Percentiles rank a stretch among this genome's conserved stretches.
Evolutionary conservation across 2,797 vertebrate species (phyloP).

Genomic region (Tiaroga cobitis): DNA sequence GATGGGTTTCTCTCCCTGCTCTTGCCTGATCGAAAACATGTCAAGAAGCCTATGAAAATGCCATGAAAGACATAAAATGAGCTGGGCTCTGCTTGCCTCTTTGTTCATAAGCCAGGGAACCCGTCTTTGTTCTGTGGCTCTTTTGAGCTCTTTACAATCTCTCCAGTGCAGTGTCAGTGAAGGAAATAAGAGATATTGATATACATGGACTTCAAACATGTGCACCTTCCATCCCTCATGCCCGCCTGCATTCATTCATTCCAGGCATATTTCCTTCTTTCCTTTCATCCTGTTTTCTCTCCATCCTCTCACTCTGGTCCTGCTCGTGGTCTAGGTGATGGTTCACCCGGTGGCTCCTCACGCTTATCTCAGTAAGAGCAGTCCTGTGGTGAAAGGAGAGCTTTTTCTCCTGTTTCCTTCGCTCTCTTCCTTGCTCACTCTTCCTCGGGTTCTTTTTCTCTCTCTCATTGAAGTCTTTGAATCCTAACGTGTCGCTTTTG

Average conservation of each 20-base stretch:
- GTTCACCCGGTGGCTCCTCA: conserved; percentile 8
- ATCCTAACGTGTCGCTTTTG: not conserved
- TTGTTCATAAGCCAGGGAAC: conserved; percentile 32
- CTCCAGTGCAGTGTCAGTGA: conserved; percentile 38
- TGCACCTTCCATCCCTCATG: conserved; percentile 19
- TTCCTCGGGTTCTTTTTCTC: not conserved
- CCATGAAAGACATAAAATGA: conserved; percentile 39
- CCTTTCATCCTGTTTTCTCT: conserved; percentile 17
- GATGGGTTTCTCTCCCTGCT: conserved; percentile 17
- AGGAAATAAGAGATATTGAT: conserved; percentile 43
- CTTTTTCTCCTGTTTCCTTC: not conserved
- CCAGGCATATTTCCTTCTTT: conserved; percentile 15
- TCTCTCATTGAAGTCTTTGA: conserved; percentile 30
- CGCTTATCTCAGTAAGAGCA: conserved; percentile 36
- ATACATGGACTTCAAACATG: conserved; percentile 36
- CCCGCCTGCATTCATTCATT: conserved; percentile 9
- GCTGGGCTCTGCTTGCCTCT: conserved; percentile 17
- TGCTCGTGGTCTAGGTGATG: not conserved
- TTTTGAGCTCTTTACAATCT: conserved; percentile 47
- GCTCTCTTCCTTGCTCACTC: not conserved
- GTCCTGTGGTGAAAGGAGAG: conserved; percentile 20
- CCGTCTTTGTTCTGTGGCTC: conserved; percentile 31
- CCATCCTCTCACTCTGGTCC: not conserved
- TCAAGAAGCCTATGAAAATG: conserved; percentile 31
- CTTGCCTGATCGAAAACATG: conserved; percentile 26